Percentiles rank a stretch among this genome's conserved stretches.
Evolutionary conservation across 2,797 vertebrate species (phyloP).

Genomic region (Odontamblyopus rebecca): DNA sequence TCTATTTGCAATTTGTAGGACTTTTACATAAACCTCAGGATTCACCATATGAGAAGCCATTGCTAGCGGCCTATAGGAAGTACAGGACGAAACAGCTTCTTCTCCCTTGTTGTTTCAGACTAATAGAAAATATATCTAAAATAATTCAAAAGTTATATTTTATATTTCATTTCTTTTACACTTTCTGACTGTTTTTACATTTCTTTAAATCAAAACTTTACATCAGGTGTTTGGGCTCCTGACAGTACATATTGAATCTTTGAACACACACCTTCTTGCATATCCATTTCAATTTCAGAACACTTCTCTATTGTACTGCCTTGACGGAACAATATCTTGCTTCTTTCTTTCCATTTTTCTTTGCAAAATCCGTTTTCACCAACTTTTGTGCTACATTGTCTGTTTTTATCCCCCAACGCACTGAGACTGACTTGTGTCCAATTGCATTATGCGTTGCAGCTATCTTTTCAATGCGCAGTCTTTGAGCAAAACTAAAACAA

Average conservation of each 20-base stretch:
- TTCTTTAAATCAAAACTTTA: not conserved
- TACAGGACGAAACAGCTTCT: not conserved
- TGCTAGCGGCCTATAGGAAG: too few relatives aligned
- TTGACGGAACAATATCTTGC: conserved; percentile 10
- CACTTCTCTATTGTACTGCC: conserved; percentile 1
- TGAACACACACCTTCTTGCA: not conserved
- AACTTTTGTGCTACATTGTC: conserved; percentile 12
- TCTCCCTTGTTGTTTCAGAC: not conserved
- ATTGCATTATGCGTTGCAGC: conserved; percentile 1
- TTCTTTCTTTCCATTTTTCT: conserved; percentile 11
- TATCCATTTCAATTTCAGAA: conserved; percentile 8
- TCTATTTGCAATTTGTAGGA: not conserved
- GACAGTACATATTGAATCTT: conserved; percentile 8
- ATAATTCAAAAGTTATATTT: not conserved
- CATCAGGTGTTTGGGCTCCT: not conserved
- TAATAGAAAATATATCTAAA: not conserved
- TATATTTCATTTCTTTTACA: not conserved
- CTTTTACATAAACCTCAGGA: too few relatives aligned
- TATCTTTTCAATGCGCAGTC: conserved; percentile 11
- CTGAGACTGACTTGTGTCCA: conserved; percentile 15
- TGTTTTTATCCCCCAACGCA: conserved; percentile 7
- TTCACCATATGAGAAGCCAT: too few relatives aligned
- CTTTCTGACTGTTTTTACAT: not conserved
- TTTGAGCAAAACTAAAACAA: conserved; percentile 37
- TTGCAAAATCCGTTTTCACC: conserved; percentile 10